Percentiles rank a stretch among this genome's conserved stretches.
Evolutionary conservation across 2,797 vertebrate genomes (phyloP).

Genomic region (Hybognathus amarus): DNA sequence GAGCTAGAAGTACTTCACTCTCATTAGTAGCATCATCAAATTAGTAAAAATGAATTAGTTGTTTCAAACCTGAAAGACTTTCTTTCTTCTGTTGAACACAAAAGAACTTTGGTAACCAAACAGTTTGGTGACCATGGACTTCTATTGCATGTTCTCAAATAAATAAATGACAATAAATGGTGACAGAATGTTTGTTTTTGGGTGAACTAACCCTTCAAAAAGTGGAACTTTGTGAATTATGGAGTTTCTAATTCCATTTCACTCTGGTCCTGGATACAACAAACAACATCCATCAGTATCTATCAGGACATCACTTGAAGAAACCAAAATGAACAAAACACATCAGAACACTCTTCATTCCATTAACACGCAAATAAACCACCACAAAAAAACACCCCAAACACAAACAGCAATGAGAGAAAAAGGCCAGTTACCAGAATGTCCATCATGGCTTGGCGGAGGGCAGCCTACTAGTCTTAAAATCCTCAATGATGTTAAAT

Average conservation of each 20-base stretch:
- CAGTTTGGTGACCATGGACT: background rate
- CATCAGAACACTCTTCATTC: background rate
- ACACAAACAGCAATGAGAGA: slow-evolving; percentile 40
- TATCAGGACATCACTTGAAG: background rate
- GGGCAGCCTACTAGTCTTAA: slow-evolving; percentile 71
- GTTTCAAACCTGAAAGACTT: background rate
- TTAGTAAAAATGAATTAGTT: background rate
- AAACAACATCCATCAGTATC: background rate
- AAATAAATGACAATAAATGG: background rate
- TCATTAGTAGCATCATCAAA: background rate
- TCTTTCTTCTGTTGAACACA: background rate
- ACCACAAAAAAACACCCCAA: slow-evolving; percentile 39
- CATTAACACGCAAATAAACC: slow-evolving; percentile 30
- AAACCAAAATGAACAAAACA: background rate
- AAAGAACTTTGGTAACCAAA: background rate
- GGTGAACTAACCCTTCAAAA: background rate
- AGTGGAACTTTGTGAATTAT: background rate
- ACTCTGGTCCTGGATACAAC: background rate
- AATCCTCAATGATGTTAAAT: slow-evolving; percentile 78
- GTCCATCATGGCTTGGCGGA: slow-evolving; percentile 77
- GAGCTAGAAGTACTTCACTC: background rate
- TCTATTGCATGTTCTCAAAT: background rate
- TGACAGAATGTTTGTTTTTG: background rate
- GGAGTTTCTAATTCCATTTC: background rate
- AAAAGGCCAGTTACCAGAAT: slow-evolving; percentile 74